Percentiles rank a stretch among this genome's conserved stretches.
phyloP scores from a whole-genome alignment of 2,888 invertebrate species.

The Lithodes maja region DNA sequence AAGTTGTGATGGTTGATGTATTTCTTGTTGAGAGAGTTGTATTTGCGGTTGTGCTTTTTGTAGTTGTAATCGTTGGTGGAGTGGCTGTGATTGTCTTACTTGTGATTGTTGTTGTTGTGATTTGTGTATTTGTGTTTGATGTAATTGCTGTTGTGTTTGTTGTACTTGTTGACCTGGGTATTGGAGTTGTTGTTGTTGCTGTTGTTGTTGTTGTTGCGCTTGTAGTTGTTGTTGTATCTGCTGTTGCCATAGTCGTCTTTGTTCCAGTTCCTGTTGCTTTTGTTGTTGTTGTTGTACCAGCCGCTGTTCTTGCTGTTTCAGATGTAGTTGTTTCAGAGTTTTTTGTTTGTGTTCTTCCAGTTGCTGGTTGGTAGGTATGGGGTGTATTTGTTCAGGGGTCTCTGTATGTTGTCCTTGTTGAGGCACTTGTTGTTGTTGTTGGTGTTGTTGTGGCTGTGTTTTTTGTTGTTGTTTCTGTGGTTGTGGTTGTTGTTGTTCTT shows the following conservation, averaged over 20 bases:
- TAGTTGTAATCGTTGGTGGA: not conserved
- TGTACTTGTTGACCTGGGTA: not conserved
- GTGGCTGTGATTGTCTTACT: not conserved
- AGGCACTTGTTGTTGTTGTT: no score
- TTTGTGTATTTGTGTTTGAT: not conserved
- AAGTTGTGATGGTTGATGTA: not conserved
- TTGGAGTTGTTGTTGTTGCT: not conserved
- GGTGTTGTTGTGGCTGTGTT: no score
- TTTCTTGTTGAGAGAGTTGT: not conserved
- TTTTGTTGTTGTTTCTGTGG: no score
- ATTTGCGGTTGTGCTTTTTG: not conserved
- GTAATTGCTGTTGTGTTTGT: not conserved
- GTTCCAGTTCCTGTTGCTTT: not conserved
- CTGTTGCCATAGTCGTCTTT: not conserved
- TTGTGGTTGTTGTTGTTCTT: no score
- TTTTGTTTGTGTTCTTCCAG: not conserved
- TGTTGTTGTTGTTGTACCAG: slow-evolving; percentile 1
- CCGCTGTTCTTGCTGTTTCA: not conserved
- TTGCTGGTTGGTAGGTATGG: not conserved
- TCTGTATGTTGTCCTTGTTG: no score
- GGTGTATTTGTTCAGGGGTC: no score
- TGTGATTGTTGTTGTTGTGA: not conserved
- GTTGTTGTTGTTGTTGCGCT: not conserved
- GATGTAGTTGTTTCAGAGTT: not conserved
- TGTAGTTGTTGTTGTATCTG: slow-evolving; percentile 10